A percentile compares a stretch with the other conserved stretches of the same genome.
phyloP scores from a whole-genome alignment of 2,113 vertebrate species.

The Vombatus ursinus region DNA sequence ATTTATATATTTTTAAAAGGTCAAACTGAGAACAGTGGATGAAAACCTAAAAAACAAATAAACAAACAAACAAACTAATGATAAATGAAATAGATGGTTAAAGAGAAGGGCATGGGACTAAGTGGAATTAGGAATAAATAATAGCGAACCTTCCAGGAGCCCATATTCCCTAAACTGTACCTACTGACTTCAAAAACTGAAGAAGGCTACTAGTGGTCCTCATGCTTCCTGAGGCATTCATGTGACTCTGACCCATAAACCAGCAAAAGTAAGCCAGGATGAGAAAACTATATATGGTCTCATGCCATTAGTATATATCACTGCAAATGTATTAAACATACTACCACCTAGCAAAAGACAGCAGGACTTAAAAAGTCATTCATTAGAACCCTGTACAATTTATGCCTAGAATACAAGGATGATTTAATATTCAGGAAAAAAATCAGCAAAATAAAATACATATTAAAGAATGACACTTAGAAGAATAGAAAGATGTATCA shows the following conservation, averaged over 20 bases:
- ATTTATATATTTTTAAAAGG: too few species aligned
- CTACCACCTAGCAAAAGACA: too few species aligned
- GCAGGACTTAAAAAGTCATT: background rate
- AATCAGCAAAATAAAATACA: background rate
- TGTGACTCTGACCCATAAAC: background rate
- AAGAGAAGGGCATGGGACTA: too few species aligned
- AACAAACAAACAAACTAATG: too few species aligned
- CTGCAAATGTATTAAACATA: background rate
- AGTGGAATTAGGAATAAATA: too few species aligned
- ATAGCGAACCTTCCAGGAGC: too few species aligned
- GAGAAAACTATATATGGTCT: background rate
- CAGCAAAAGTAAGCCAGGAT: background rate
- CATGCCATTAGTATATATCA: background rate
- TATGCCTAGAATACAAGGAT: background rate
- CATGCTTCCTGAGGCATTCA: background rate
- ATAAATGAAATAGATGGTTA: too few species aligned
- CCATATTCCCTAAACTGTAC: background rate
- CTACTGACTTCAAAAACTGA: background rate
- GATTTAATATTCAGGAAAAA: background rate
- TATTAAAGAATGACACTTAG: too few species aligned
- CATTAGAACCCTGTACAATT: background rate
- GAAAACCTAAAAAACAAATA: too few species aligned
- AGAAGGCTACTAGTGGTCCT: background rate
- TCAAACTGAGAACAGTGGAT: too few species aligned
- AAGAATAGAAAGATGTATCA: background rate